Conservation (phyloP, 23 tunicate species). For the Styela plicata region DNA sequence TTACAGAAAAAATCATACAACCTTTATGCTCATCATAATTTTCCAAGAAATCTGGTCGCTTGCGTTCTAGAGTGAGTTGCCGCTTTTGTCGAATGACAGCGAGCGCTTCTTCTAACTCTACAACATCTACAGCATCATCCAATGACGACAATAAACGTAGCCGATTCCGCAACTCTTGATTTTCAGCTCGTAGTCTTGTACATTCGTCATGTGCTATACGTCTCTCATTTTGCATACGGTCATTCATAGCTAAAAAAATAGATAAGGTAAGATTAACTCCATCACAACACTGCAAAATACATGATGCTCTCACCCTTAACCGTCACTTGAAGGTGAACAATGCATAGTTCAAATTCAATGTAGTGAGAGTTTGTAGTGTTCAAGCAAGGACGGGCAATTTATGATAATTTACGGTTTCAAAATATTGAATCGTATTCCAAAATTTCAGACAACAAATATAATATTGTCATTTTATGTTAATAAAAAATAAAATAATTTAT, state of each 20-base stretch:
- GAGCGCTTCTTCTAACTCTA: slow-evolving; percentile 62
- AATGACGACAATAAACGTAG: slow-evolving; percentile 34
- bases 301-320: too few relatives aligned
- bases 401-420: too few relatives aligned
- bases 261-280: too few relatives aligned
- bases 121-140: slow-evolving; percentile 72
- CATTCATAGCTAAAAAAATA: slow-evolving; percentile 41
- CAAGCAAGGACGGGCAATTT: too few relatives aligned
- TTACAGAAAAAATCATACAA: background rate
- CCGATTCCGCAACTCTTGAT: slow-evolving; percentile 57
- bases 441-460: too few relatives aligned
- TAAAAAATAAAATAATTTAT: too few relatives aligned
- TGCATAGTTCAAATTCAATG: too few relatives aligned
- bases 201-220: slow-evolving; percentile 43
- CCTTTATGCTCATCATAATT: slow-evolving; percentile 39
- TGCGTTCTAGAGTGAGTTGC: slow-evolving; percentile 27
- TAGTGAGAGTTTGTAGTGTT: too few relatives aligned
- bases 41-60: slow-evolving; percentile 77
- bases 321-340: too few relatives aligned
- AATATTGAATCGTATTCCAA: too few relatives aligned
- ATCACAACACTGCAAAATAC: too few relatives aligned
- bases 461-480: too few relatives aligned
- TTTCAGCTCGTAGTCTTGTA: slow-evolving; percentile 49
- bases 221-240: slow-evolving; percentile 46
- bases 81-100: slow-evolving; percentile 56